A percentile compares a stretch with the other conserved stretches of the same genome.
Conservation (phyloP, 2,888 invertebrate species). For the Chymomyza fuscimana region DNA sequence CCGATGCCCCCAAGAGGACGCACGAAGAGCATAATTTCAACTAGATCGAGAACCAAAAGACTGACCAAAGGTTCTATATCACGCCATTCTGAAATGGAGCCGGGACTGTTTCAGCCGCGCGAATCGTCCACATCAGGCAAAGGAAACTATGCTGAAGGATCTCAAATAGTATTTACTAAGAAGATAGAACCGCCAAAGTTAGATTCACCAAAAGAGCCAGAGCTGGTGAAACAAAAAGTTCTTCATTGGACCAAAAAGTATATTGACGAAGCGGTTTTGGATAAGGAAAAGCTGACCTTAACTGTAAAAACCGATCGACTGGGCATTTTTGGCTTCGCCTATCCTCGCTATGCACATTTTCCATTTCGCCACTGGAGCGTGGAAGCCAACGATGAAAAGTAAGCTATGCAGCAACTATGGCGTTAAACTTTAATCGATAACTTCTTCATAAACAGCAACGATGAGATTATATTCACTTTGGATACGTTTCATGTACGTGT, state of each 20-base stretch:
- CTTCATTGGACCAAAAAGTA: conserved; percentile 73
- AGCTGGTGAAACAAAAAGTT: conserved; percentile 8
- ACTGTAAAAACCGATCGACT: conserved; percentile 75
- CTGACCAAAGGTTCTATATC: too few relatives aligned
- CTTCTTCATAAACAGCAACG: conserved; percentile 39
- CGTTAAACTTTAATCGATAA: not conserved
- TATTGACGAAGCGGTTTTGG: conserved; percentile 52
- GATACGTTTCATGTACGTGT: conserved; percentile 63
- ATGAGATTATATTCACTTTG: conserved; percentile 67
- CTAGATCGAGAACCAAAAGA: too few relatives aligned
- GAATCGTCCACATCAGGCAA: too few relatives aligned
- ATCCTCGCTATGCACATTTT: conserved; percentile 74
- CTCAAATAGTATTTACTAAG: not conserved
- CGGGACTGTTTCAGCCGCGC: too few relatives aligned
- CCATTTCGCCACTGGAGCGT: conserved; percentile 74
- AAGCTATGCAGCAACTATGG: conserved; percentile 19
- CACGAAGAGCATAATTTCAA: too few relatives aligned
- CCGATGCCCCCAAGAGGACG: not conserved
- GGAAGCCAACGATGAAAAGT: conserved; percentile 64
- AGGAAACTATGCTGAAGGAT: too few relatives aligned
- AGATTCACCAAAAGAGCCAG: not conserved
- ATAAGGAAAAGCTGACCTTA: conserved; percentile 44
- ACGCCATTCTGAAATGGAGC: too few relatives aligned
- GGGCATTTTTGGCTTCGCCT: conserved; percentile 77
- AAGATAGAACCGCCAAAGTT: too few relatives aligned